Percentiles rank a stretch among this genome's conserved stretches.
Evolutionary conservation across 2,888 invertebrate genomes (phyloP).

Genomic region (Griposia aprilina): DNA sequence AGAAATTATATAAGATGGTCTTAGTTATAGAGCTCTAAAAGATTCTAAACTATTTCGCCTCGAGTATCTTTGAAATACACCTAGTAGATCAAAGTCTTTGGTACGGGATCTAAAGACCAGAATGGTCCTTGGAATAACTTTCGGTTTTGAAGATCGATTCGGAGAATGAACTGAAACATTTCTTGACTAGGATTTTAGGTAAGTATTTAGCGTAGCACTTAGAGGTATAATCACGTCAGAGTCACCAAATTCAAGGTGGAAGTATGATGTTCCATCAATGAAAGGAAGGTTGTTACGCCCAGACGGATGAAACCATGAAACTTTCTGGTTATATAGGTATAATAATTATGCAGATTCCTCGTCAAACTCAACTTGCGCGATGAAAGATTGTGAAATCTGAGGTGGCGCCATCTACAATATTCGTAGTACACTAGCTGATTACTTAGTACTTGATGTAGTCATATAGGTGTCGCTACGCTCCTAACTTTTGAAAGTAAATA

Average conservation of each 20-base stretch:
- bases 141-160: not conserved
- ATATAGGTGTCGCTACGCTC: constrained; percentile 24
- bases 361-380: not conserved
- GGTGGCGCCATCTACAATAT: constrained; percentile 32
- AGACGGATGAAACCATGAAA: not conserved
- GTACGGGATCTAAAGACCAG: constrained; percentile 2
- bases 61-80: constrained; percentile 22
- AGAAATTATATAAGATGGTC: constrained; percentile 20
- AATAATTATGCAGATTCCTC: not conserved
- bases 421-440: constrained; percentile 22
- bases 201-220: not conserved
- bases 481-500: not conserved
- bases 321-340: not conserved
- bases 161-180: not conserved
- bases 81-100: constrained; percentile 27
- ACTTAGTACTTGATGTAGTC: constrained; percentile 1
- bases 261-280: not conserved
- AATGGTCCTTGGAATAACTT: constrained; percentile 14
- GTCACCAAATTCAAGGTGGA: not conserved
- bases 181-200: not conserved
- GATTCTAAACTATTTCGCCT: constrained; percentile 31
- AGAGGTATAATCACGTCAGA: not conserved
- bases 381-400: not conserved
- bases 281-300: not conserved
- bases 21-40: constrained; percentile 20